These are phyloP conservation scores for Botia almorhae DNA, from an alignment of 2,797 vertebrate species.

Conservation along the genomic window DNA sequence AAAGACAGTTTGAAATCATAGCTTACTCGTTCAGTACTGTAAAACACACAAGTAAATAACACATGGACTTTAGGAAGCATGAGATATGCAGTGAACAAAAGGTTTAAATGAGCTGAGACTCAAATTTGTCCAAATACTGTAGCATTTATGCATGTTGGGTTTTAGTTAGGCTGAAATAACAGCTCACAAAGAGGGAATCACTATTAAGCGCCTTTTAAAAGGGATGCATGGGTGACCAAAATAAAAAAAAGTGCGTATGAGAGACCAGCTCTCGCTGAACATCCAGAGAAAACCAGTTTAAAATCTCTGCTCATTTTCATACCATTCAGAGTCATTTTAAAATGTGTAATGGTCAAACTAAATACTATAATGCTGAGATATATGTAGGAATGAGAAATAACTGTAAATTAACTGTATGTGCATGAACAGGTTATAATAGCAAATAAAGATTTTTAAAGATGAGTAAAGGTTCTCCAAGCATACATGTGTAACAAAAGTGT, in stretches of 20 bases:
- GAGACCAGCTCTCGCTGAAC: constrained; percentile 75
- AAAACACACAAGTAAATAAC: not conserved
- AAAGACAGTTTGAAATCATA: constrained; percentile 48
- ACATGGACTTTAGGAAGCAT: not conserved
- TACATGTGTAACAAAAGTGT: not conserved
- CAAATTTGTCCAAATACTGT: not conserved
- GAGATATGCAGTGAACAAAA: not conserved
- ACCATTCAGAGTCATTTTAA: not conserved
- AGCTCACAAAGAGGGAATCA: not conserved
- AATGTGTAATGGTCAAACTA: not conserved
- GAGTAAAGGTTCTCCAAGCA: not conserved
- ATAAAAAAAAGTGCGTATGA: constrained; percentile 19
- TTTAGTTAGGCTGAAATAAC: not conserved
- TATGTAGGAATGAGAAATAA: not conserved
- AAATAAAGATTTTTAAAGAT: not conserved
- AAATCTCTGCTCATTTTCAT: constrained; percentile 8
- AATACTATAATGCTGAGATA: not conserved
- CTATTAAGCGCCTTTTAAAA: not conserved
- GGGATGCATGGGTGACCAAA: not conserved
- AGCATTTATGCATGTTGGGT: not conserved
- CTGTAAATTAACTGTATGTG: not conserved
- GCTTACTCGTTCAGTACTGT: constrained; percentile 63
- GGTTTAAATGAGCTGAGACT: not conserved
- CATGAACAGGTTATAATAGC: not conserved
- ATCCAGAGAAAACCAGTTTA: constrained; percentile 15